A percentile compares a stretch with the other conserved stretches of the same genome.
These are phyloP conservation scores for Schizopygopsis pylzovi DNA, from an alignment of 2,797 vertebrate genomes.

Conservation along the genomic window DNA sequence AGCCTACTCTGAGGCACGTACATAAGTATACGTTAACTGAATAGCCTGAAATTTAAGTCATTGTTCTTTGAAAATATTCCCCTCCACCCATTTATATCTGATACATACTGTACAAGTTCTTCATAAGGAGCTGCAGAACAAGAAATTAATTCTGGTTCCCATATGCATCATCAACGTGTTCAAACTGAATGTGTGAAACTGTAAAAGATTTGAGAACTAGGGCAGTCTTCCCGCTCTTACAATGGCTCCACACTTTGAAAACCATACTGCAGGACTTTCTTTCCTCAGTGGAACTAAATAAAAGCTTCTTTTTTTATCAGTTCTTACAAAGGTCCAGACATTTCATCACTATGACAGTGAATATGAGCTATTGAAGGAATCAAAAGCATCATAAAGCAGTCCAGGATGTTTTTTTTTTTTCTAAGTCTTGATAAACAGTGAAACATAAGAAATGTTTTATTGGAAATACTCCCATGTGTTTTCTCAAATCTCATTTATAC, in stretches of 20 bases:
- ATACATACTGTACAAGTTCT: not conserved
- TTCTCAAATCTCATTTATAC: not conserved
- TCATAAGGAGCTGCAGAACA: not conserved
- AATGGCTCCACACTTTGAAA: not conserved
- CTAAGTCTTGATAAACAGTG: not conserved
- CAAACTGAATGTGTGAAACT: not conserved
- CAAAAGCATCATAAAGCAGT: not conserved
- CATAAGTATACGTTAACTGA: not conserved
- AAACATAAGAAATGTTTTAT: not conserved
- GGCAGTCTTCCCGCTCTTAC: not conserved
- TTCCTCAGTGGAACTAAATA: not conserved
- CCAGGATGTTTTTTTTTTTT: not conserved
- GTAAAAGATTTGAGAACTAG: constrained; percentile 18
- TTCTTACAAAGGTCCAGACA: not conserved
- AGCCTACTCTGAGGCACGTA: not conserved
- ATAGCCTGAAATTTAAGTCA: not conserved
- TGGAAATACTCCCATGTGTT: not conserved
- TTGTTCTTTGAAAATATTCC: not conserved
- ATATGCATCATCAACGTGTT: not conserved
- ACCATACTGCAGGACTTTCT: not conserved
- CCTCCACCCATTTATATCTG: not conserved
- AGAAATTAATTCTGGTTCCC: not conserved
- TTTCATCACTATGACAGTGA: not conserved
- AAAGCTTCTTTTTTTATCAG: not conserved
- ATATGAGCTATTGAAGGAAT: not conserved